Evolutionary conservation across 2,888 invertebrate genomes (phyloP).

Genomic region (Celastrina argiolus): DNA sequence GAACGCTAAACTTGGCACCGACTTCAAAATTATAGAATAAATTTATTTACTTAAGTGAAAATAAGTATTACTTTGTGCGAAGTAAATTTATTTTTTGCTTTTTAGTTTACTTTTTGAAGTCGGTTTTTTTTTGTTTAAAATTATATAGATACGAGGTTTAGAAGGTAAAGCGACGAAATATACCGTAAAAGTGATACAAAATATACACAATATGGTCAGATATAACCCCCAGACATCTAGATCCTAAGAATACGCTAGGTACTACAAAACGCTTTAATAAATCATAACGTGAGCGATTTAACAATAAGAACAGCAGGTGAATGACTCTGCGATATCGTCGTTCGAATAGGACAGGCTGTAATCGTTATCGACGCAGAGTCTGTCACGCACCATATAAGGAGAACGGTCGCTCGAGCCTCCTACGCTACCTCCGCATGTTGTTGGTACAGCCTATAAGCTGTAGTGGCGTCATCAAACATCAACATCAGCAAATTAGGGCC

Average conservation of each 20-base stretch:
- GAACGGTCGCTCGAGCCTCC: constrained; percentile 29
- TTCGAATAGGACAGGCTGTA: constrained; percentile 49
- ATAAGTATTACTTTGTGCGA: too few species aligned
- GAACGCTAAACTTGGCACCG: too few species aligned
- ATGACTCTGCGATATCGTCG: constrained; percentile 53
- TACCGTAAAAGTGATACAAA: too few species aligned
- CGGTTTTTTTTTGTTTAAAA: too few species aligned
- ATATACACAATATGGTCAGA: too few species aligned
- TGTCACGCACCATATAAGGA: constrained; percentile 37
- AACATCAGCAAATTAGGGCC: not conserved
- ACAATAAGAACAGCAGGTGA: constrained; percentile 45
- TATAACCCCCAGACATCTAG: too few species aligned
- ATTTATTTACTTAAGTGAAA: too few species aligned
- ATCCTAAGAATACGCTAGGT: not conserved
- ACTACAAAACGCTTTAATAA: not conserved
- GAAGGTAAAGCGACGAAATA: too few species aligned
- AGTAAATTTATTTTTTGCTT: too few species aligned
- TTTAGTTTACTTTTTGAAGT: too few species aligned
- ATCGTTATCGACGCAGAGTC: constrained; percentile 40
- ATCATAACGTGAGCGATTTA: constrained; percentile 22
- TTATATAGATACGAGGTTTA: too few species aligned
- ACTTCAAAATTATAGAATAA: too few species aligned
- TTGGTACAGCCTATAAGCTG: not conserved
- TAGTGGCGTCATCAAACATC: not conserved
- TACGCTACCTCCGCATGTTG: constrained; percentile 15